Percentiles rank a stretch among this genome's conserved stretches.
phyloP scores from a whole-genome alignment of 2,797 vertebrate genomes.

The Octomys mimax region DNA sequence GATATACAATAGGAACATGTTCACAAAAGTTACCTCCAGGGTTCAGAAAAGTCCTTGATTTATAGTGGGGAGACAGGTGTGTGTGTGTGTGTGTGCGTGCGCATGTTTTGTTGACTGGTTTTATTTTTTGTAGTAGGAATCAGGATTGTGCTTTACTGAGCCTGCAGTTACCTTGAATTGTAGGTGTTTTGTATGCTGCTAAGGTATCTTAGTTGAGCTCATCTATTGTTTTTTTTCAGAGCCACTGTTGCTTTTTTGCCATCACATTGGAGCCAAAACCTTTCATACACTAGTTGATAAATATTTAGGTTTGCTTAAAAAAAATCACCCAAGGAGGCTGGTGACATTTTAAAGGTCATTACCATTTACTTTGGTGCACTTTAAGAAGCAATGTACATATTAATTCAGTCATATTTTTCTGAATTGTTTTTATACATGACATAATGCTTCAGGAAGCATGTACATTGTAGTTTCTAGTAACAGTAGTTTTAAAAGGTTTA shows the following conservation, averaged over 20 bases:
- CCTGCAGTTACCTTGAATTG: slow-evolving; percentile 86
- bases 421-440: slow-evolving; percentile 70
- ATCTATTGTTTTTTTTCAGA: slow-evolving; percentile 62
- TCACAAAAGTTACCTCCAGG: slow-evolving; percentile 88
- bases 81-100: neutral
- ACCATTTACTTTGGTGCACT: slow-evolving; percentile 89
- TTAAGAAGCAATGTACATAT: slow-evolving; percentile 84
- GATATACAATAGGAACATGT: slow-evolving; percentile 88
- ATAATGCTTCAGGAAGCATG: slow-evolving; percentile 68
- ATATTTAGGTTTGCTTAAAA: slow-evolving; percentile 80
- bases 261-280: slow-evolving; percentile 87
- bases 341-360: slow-evolving; percentile 81
- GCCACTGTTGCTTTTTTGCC: slow-evolving; percentile 89
- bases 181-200: slow-evolving; percentile 90
- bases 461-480: slow-evolving; percentile 77
- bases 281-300: slow-evolving; percentile 72
- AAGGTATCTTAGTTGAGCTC: slow-evolving; percentile 85
- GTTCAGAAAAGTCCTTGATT: slow-evolving; percentile 85
- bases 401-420: slow-evolving; percentile 76
- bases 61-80: slow-evolving; percentile 54
- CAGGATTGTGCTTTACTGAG: slow-evolving; percentile 86
- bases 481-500: slow-evolving; percentile 58
- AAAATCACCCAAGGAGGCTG: slow-evolving; percentile 75
- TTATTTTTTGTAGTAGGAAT: slow-evolving; percentile 81
- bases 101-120: slow-evolving; percentile 22